These are phyloP conservation scores for Alligator mississippiensis DNA, from an alignment of 2,113 vertebrate species.

Conservation along the genomic window DNA sequence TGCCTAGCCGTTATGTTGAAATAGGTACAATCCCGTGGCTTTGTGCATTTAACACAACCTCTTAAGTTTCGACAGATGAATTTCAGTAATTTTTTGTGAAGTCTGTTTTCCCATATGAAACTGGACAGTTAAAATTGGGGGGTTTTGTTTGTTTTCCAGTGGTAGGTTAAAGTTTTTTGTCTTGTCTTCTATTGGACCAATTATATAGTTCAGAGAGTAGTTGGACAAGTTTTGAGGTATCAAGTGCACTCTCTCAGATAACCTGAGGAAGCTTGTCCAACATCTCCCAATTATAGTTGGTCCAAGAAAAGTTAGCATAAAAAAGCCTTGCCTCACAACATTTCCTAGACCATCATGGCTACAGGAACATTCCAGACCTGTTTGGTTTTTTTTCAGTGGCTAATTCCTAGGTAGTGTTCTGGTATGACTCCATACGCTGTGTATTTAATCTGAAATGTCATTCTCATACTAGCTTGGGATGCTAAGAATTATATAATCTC, in stretches of 20 bases:
- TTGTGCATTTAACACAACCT: not conserved
- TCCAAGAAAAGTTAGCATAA: too few relatives aligned
- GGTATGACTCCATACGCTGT: not conserved
- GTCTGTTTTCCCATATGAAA: not conserved
- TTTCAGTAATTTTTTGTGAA: not conserved
- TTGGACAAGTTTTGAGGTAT: too few relatives aligned
- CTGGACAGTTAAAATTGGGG: not conserved
- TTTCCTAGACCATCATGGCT: too few relatives aligned
- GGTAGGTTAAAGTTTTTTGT: not conserved
- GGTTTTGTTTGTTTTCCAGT: not conserved
- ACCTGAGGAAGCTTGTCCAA: not conserved
- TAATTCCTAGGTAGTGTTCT: not conserved
- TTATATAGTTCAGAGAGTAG: not conserved
- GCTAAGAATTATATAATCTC: not conserved
- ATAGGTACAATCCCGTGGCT: constrained; percentile 83
- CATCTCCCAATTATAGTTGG: too few relatives aligned
- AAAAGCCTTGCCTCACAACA: too few relatives aligned
- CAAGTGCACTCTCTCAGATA: not conserved
- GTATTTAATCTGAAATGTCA: not conserved
- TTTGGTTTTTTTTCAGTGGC: not conserved
- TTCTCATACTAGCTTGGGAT: not conserved
- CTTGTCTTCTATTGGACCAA: not conserved
- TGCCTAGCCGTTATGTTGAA: constrained; percentile 97
- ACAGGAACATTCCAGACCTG: not conserved
- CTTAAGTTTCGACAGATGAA: not conserved